Conservation (phyloP, 2,113 vertebrate species). For the Salminus brasiliensis region DNA sequence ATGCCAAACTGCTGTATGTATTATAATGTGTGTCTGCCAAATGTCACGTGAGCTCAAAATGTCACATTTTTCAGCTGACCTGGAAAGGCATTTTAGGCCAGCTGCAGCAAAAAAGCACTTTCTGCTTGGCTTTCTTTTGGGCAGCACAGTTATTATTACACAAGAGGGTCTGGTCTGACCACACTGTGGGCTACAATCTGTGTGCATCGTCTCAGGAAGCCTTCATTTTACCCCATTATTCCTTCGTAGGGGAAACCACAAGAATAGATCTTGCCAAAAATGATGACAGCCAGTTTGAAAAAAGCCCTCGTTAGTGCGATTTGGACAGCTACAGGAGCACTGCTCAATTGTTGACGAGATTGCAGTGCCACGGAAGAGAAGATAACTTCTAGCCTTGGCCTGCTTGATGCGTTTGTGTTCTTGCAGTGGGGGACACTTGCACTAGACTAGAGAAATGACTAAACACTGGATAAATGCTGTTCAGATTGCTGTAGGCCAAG, state of each 20-base stretch:
- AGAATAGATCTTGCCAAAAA: conserved; percentile 31
- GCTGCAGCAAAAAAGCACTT: background rate
- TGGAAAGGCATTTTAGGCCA: conserved; percentile 27
- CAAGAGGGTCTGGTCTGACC: conserved; percentile 12
- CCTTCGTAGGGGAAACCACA: conserved; percentile 31
- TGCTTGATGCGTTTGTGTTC: background rate
- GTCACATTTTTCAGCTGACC: conserved; percentile 26
- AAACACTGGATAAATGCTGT: background rate
- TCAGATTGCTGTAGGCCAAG: background rate
- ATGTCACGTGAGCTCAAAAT: background rate
- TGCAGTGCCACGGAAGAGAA: background rate
- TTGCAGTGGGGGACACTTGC: background rate
- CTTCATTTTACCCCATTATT: conserved; percentile 38
- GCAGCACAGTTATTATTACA: conserved; percentile 23
- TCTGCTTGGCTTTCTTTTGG: conserved; percentile 22
- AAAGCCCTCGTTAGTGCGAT: conserved; percentile 7
- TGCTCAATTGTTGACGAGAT: background rate
- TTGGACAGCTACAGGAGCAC: background rate
- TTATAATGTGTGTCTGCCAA: background rate
- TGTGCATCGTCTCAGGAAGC: conserved; percentile 38
- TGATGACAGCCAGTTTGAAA: conserved; percentile 29
- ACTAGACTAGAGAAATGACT: background rate
- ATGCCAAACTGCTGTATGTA: background rate
- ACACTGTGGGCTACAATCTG: conserved; percentile 6
- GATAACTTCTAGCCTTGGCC: background rate